Conservation (phyloP, 2,888 invertebrate genomes). For the Atrina japonica region DNA sequence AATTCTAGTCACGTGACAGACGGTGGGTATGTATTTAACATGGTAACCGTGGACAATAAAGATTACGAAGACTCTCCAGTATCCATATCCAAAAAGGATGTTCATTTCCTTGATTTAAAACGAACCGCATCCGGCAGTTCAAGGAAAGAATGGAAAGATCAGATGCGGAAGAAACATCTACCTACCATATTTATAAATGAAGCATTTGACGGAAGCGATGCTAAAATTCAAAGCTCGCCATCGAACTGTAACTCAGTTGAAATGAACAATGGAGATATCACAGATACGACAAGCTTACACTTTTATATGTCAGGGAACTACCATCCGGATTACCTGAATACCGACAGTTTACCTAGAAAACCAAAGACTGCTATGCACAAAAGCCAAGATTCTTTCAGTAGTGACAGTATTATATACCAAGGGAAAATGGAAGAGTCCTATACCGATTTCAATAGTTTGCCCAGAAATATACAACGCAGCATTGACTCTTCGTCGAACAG, state of each 20-base stretch:
- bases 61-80: too few relatives aligned
- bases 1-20: too few relatives aligned
- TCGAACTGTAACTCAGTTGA: background rate
- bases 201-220: slow-evolving; percentile 52
- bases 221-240: slow-evolving; percentile 15
- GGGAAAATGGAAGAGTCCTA: background rate
- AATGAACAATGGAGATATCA: slow-evolving; percentile 13
- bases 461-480: background rate
- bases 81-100: background rate
- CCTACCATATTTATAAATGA: slow-evolving; percentile 70
- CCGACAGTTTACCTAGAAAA: slow-evolving; percentile 56
- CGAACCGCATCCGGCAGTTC: slow-evolving; percentile 57
- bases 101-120: slow-evolving; percentile 38
- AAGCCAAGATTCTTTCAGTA: background rate
- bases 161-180: slow-evolving; percentile 69
- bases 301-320: slow-evolving; percentile 68
- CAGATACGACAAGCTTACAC: slow-evolving; percentile 32
- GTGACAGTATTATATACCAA: background rate
- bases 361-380: slow-evolving; percentile 1
- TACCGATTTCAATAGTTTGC: background rate
- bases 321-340: slow-evolving; percentile 63
- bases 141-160: slow-evolving; percentile 67
- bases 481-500: background rate
- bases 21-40: too few relatives aligned
- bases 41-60: too few relatives aligned